Conservation (phyloP, 1,140 invertebrate genomes). For the Ceratina calcarata region DNA sequence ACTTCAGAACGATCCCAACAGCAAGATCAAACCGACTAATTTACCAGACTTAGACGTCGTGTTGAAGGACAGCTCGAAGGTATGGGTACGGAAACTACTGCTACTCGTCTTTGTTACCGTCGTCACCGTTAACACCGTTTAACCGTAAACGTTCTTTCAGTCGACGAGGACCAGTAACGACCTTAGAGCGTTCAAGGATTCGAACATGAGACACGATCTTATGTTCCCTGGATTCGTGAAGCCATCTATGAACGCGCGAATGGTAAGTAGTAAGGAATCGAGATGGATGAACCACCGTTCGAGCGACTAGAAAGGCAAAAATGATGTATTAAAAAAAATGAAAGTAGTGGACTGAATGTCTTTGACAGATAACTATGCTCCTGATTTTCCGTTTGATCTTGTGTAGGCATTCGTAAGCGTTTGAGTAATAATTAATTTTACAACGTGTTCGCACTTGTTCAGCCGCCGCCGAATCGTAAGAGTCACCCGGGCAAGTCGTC, state of each 20-base stretch:
- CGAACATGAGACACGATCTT: constrained; percentile 65
- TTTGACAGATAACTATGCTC: constrained; percentile 58
- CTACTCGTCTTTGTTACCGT: no score
- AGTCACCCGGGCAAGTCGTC: constrained; percentile 80
- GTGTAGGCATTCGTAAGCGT: neutral
- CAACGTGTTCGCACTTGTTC: constrained; percentile 50
- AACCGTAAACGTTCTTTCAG: neutral
- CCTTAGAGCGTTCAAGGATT: constrained; percentile 65
- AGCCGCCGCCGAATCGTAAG: constrained; percentile 76
- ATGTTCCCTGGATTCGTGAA: constrained; percentile 70
- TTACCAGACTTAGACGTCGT: constrained; percentile 84
- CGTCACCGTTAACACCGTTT: neutral
- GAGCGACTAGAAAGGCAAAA: neutral
- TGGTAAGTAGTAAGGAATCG: constrained; percentile 58
- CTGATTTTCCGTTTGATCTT: constrained; percentile 29
- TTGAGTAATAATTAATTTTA: constrained; percentile 42
- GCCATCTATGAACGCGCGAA: constrained; percentile 56
- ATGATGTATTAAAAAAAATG: constrained; percentile 70
- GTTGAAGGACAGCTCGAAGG: constrained; percentile 79
- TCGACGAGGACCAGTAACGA: constrained; percentile 54
- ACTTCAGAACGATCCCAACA: constrained; percentile 87
- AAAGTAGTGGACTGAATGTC: constrained; percentile 79
- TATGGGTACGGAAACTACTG: no score
- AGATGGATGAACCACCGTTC: neutral
- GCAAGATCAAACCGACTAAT: constrained; percentile 87